Base-by-base conservation (phyloP, 2,113 vertebrate species). In the Urocolius indicus region DNA sequence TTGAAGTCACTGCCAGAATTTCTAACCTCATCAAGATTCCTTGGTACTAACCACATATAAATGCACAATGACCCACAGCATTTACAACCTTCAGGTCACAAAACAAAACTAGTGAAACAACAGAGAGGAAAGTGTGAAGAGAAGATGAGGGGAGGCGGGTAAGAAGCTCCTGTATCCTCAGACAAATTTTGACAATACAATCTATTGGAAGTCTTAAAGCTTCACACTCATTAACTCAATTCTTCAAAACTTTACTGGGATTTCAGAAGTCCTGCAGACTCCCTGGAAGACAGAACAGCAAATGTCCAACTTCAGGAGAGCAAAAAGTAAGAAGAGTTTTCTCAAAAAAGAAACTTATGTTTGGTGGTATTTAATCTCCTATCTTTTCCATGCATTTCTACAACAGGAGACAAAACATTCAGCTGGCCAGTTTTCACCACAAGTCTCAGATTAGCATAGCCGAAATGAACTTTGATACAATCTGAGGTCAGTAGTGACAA, bases 61-160 rank as follows among this genome's bases (percentile, higher is more conserved):
- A 75, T 5, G 14, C 32, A 52, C 48, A 38, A 26, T 0, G 0
- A 43, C 79, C 26, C 41, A 24, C 0, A 1, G 17, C 22, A 71
- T 41, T 84, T 54, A 78, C n/a, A 76, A n/a, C 20, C 36, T 68
- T 26, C 17, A 75, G 27, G 36, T 49, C 79, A 90, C 34, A 68
- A 89, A 76, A 90, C 7, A 59, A 13, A 71, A 51, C 18, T 1
- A 0, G 34, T 10, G 13, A 38, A 91, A 68, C 16, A 68, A 49
- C 49, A 5, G 9, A 43, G 6, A 85, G 9, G 6, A 46, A 71
- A 34, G 10, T 1, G 7, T 20, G 52, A 45, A 83, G n/a, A 62
- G 10, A 83, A 75, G 5, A 32, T 1, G 12, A 72, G 14, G 12
- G 26, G 16, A 2, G 0, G 29, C 48, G 73, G 27, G 7, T 23